Evolutionary conservation across 2,113 vertebrate species (phyloP).

Genomic region (Sialia sialis): DNA sequence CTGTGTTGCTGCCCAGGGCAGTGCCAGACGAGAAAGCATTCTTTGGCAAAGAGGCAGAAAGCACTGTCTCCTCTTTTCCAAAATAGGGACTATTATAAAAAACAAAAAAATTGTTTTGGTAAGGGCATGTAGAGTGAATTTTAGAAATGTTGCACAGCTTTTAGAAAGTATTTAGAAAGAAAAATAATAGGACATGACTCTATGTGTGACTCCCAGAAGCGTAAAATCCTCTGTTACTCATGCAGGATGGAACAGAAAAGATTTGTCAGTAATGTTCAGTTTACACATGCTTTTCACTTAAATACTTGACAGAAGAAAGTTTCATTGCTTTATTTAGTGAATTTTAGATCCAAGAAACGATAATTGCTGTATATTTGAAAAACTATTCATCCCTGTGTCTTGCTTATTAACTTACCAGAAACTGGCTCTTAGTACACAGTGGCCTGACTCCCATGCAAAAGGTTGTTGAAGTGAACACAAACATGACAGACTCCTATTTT

Average conservation of each 20-base stretch:
- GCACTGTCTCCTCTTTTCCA: background rate
- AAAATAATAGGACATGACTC: background rate
- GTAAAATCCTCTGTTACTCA: background rate
- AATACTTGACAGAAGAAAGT: background rate
- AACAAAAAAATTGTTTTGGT: background rate
- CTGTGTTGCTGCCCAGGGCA: background rate
- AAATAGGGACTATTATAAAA: background rate
- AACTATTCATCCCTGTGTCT: background rate
- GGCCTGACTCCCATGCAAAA: background rate
- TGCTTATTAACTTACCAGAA: background rate
- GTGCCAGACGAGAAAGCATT: background rate
- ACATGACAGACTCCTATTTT: background rate
- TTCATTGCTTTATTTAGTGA: background rate
- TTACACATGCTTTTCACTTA: constrained; percentile 15
- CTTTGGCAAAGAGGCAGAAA: background rate
- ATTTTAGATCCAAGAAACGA: background rate
- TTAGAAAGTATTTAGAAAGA: background rate
- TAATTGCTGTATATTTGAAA: background rate
- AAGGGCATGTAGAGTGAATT: background rate
- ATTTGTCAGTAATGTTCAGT: background rate
- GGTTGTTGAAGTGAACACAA: background rate
- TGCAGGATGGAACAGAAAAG: background rate
- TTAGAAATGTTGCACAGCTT: background rate
- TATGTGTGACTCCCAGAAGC: background rate
- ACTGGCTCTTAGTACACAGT: background rate